Conservation (phyloP, 1,140 invertebrate species). For the Drosophila persimilis region DNA sequence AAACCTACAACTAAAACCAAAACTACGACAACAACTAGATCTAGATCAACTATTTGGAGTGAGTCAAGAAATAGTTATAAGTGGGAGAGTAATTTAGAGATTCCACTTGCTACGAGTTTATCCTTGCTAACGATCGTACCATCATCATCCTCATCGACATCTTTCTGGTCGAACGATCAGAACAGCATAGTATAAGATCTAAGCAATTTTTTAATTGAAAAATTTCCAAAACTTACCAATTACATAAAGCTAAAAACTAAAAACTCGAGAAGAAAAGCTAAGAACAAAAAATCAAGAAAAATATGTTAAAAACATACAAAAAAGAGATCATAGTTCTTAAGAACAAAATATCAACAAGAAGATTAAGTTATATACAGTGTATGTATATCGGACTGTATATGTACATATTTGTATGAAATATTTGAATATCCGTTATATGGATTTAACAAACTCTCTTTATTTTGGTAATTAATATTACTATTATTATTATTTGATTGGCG, state of each 20-base stretch:
- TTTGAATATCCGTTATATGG: slow-evolving; percentile 75
- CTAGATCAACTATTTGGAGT: background rate
- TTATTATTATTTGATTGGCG: slow-evolving; percentile 10
- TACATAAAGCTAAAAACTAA: slow-evolving; percentile 16
- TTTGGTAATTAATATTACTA: slow-evolving; percentile 25
- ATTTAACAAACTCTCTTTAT: slow-evolving; percentile 35
- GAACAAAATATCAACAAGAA: slow-evolving; percentile 32
- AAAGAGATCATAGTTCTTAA: slow-evolving; percentile 21
- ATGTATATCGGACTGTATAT: slow-evolving; percentile 25
- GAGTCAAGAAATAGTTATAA: too few relatives aligned
- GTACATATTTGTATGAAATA: slow-evolving; percentile 61
- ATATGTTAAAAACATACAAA: slow-evolving; percentile 75
- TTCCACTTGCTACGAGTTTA: too few relatives aligned
- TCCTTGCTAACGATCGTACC: too few relatives aligned
- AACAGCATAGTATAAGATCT: slow-evolving; percentile 31
- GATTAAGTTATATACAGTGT: slow-evolving; percentile 48
- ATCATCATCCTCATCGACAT: slow-evolving; percentile 21
- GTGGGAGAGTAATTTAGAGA: too few relatives aligned
- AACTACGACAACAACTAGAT: slow-evolving; percentile 23
- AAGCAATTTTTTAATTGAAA: slow-evolving; percentile 51
- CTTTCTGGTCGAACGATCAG: slow-evolving; percentile 11
- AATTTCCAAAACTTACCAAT: slow-evolving; percentile 62
- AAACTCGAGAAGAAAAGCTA: background rate
- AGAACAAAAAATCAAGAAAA: slow-evolving; percentile 19
- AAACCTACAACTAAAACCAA: slow-evolving; percentile 14